Evolutionary conservation across 2,888 invertebrate species (phyloP), one percentile per base, ranked within the genome.

Genomic region (Agrochola macilenta): DNA sequence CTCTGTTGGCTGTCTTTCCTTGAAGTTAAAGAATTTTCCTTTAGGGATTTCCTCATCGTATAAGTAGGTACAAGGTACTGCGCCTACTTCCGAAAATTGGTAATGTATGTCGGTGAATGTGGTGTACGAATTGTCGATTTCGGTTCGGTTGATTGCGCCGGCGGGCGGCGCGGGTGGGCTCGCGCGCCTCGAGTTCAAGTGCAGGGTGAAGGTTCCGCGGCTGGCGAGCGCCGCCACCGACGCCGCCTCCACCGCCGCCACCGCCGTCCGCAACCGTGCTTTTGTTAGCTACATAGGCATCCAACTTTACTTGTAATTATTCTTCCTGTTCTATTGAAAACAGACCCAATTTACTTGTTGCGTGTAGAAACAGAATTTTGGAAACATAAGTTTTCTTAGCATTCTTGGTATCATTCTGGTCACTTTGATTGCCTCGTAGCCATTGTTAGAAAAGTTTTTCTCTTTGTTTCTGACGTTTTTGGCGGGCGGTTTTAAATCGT

Each of bases 121-220:
- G 85, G 85, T 91, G 91, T 92, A 91, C 92, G 89, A 92, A 93
- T 92, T 88, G 89, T 89, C 89, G 91, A 91, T 91, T 92, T 92
- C 88, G 92, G 91, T 90, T 88, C 92, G 94, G 92, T 93, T 92
- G 94, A 94, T 95, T 93, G 94, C 93, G 93, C 91, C 92, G 93
- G 93, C 84, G 92, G 92, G 91, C 90, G 88, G 89, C 87, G 89
- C 89, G 87, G 88, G 84, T 87, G 85, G 87, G 83, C 82, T 75
- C 86, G 81, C 79, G 79, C 83, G 86, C 89, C 87, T 86, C 85
- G 93, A 95, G 96, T 96, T 96, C 96, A 96, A 96, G 96, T 94
- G 93, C 95, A 95, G 94, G 96, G 95, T 96, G 96, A 96, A 96
- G 96, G 96, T 94, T 95, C 90, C 92, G 89, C 90, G 85, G 81